Evolutionary conservation across 1,140 invertebrate species (phyloP), one percentile per base, ranked within the genome.

Genomic region (Drosophila repleta): DNA sequence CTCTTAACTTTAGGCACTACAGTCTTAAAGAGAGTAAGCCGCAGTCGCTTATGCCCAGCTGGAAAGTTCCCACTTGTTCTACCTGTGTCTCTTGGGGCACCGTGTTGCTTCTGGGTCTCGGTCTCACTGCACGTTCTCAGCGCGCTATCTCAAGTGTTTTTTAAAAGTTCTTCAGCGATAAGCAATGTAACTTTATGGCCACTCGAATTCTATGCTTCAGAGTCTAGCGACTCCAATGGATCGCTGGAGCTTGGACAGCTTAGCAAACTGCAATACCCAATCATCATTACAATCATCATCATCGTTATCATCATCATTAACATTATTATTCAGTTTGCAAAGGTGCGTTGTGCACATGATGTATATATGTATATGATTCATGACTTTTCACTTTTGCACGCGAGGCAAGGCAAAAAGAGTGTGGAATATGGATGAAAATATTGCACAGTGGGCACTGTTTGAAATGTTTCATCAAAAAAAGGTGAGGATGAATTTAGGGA

Each of bases 121-220:
- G 55, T 49, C 76, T 78, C 55, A 63, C 52, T 39, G 69, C 74
- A 71, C 61, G 67, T 87, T 82, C 71, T 76, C 64, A 77, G 48
- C 58, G 48, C 58, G 57, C 79, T 76, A 87, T 87, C 83, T 87
- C 75, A 88, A 87, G 82, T 88, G 75, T 78, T 87, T 88, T 81
- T 88, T 88, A 73, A 79, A 88, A 88, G 83, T 88, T 83, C 88
- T 79, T 79, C 83, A 87, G 76, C 83, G 83, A 87, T 87, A 88
- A 83, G 83, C 79, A 77, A 76, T 88, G 83, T 76, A 64, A 87
- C 72, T 87, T 87, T 87, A 88, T 87, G 83, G 68, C 83, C 75
- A 82, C 71, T 78, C 75, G 79, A 70, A 79, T 68, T 72, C 73
- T 48, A 67, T 65, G 72, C 67, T 57, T 61, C 73, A 61, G 46